Conservation (phyloP, 2,797 vertebrate species). For the Pterois miles region DNA sequence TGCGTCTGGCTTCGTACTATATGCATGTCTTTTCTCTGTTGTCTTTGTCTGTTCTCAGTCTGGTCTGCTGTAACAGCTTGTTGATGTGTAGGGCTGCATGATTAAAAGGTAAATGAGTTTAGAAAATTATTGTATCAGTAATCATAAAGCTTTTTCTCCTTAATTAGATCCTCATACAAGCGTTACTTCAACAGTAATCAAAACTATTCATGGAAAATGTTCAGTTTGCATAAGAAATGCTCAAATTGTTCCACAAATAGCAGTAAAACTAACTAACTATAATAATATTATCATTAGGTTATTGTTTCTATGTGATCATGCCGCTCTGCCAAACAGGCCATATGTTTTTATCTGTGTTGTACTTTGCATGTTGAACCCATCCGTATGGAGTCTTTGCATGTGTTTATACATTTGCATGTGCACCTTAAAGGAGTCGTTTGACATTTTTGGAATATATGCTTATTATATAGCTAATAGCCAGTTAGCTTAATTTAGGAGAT, state of each 20-base stretch:
- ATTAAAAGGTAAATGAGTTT: neutral
- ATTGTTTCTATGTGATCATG: conserved; percentile 15
- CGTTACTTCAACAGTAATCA: neutral
- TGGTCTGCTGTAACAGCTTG: conserved; percentile 14
- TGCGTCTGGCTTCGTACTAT: conserved; percentile 21
- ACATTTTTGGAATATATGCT: conserved; percentile 7
- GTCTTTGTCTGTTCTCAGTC: conserved; percentile 37
- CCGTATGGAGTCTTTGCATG: conserved; percentile 29
- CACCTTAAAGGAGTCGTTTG: neutral
- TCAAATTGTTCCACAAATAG: neutral
- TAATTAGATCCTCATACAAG: neutral
- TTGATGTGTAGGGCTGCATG: conserved; percentile 50
- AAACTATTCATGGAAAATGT: neutral
- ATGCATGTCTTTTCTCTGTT: conserved; percentile 67
- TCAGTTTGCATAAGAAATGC: neutral
- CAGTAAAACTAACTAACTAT: neutral
- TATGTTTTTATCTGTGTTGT: conserved; percentile 36
- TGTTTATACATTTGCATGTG: conserved; percentile 51
- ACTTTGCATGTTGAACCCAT: conserved; percentile 52
- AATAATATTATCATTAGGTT: neutral
- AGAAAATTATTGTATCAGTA: accelerated
- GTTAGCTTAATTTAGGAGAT: too few relatives aligned
- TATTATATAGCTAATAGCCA: neutral
- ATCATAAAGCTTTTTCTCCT: neutral
- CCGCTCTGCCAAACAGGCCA: conserved; percentile 36